A percentile compares a stretch with the other conserved stretches of the same genome.
phyloP scores from a whole-genome alignment of 1,140 invertebrate genomes.

The Apocrypta bakeri region DNA sequence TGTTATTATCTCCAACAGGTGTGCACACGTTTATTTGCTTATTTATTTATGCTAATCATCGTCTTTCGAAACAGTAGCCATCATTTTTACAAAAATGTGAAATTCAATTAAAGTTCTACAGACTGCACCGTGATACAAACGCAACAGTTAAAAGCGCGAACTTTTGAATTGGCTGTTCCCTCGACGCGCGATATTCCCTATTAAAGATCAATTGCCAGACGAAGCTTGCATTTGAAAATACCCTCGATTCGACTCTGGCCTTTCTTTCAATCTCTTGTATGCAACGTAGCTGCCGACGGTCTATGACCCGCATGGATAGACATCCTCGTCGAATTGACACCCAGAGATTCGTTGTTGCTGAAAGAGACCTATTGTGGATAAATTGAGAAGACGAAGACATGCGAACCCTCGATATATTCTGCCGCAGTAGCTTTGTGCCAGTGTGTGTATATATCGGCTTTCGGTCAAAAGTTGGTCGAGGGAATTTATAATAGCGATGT shows the following conservation, averaged over 20 bases:
- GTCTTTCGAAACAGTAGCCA: too few species aligned
- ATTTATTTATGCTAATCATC: neutral
- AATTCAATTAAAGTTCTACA: too few species aligned
- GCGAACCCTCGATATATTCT: conserved; percentile 15
- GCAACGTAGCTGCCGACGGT: conserved; percentile 25
- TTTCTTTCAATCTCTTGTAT: neutral
- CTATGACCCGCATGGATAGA: conserved; percentile 64
- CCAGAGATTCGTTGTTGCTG: conserved; percentile 64
- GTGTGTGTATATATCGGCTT: neutral
- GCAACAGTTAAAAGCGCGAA: too few species aligned
- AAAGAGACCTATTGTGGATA: conserved; percentile 71
- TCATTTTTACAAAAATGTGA: too few species aligned
- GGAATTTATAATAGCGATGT: too few species aligned
- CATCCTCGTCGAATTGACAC: conserved; percentile 60
- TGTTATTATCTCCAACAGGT: neutral
- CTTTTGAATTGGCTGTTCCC: neutral
- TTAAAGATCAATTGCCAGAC: conserved; percentile 50
- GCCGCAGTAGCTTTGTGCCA: neutral
- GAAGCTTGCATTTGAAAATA: conserved; percentile 16
- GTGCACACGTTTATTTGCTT: too few species aligned
- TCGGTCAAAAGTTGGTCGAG: neutral
- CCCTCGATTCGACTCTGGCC: conserved; percentile 11
- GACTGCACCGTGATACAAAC: too few species aligned
- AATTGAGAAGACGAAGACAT: conserved; percentile 65
- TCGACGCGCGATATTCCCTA: conserved; percentile 4